Percentiles rank a stretch among this genome's conserved stretches.
Conservation (phyloP, 2,113 vertebrate species). For the Vidua macroura region DNA sequence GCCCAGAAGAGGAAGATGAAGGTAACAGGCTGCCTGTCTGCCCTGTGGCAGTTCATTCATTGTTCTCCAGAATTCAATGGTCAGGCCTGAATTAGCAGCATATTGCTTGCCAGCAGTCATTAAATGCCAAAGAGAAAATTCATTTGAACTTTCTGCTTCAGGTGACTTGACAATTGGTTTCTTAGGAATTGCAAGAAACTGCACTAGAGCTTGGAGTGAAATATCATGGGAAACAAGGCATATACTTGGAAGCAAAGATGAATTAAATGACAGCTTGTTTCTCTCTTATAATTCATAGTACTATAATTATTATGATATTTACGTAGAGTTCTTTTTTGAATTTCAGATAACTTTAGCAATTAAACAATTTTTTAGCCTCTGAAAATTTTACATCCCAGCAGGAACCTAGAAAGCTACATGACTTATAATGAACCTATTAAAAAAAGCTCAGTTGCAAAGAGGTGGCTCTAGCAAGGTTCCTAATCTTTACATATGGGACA, state of each 20-base stretch:
- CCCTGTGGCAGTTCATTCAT: neutral
- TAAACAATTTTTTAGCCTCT: neutral
- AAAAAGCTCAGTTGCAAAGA: neutral
- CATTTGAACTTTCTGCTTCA: slow-evolving; percentile 10
- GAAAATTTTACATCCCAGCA: neutral
- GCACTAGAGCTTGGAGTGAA: neutral
- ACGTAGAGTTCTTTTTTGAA: rapidly evolving
- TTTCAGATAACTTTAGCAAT: neutral
- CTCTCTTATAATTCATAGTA: neutral
- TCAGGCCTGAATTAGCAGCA: neutral
- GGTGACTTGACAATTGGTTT: neutral
- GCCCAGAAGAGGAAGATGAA: neutral
- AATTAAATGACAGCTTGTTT: neutral
- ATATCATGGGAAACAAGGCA: neutral
- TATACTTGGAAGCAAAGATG: neutral
- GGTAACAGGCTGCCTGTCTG: neutral
- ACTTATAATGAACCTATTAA: neutral
- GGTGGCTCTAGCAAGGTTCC: neutral
- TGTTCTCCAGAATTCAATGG: neutral
- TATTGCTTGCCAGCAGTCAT: slow-evolving; percentile 19
- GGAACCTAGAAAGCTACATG: neutral
- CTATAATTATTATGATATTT: neutral
- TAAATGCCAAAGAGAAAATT: neutral
- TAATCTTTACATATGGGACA: neutral
- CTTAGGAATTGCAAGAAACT: neutral